Percentiles rank a stretch among this genome's conserved stretches.
Conservation (phyloP, 2,113 vertebrate species). For the Odocoileus virginianus region DNA sequence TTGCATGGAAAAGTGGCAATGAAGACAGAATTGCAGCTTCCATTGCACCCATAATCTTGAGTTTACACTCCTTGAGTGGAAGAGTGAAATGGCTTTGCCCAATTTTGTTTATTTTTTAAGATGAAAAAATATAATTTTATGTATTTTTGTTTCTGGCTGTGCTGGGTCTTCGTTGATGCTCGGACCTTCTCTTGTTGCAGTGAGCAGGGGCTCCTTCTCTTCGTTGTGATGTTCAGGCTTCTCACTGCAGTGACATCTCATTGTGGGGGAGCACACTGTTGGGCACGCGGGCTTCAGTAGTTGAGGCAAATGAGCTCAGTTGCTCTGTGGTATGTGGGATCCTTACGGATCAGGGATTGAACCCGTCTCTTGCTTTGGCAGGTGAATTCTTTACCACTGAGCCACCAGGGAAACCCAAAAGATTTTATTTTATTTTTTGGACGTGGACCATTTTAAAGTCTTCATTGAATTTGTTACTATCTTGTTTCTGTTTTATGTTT, state of each 20-base stretch:
- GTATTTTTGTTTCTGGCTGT: neutral
- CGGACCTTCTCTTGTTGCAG: neutral
- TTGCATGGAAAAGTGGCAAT: neutral
- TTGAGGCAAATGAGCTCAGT: neutral
- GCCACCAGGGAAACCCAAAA: neutral
- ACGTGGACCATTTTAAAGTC: neutral
- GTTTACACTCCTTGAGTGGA: neutral
- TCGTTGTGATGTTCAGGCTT: fast-evolving
- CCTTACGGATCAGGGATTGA: neutral
- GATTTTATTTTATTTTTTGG: neutral
- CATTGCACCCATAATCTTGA: neutral
- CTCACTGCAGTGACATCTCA: neutral
- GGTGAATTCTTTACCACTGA: neutral
- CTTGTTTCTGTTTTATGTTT: neutral
- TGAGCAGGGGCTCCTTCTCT: neutral
- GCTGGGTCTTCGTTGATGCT: neutral
- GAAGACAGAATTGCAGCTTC: neutral
- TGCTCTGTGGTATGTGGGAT: neutral
- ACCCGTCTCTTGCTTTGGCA: neutral
- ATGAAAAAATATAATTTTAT: neutral
- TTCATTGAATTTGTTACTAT: neutral
- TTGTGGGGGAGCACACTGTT: neutral
- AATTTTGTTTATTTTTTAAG: neutral
- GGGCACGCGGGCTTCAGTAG: neutral
- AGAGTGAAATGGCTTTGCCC: neutral